Conservation (phyloP, 2,888 invertebrate species). For the Meandrusa payeni region DNA sequence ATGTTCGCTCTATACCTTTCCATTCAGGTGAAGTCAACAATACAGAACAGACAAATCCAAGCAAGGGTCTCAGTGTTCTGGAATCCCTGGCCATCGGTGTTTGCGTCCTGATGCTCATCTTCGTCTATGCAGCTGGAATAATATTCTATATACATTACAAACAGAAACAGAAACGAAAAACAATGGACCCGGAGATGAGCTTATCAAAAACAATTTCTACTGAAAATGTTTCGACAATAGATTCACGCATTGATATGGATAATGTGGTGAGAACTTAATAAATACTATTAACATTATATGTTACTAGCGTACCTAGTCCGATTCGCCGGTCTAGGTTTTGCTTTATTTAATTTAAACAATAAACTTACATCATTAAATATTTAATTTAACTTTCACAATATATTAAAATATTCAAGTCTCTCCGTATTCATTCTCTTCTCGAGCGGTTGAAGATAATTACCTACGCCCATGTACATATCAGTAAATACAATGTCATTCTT, state of each 20-base stretch:
- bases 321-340: too few relatives aligned
- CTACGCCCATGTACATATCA: too few relatives aligned
- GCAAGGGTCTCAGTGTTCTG: conserved; percentile 84
- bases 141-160: conserved; percentile 89
- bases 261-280: conserved; percentile 70
- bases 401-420: too few relatives aligned
- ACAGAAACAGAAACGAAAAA: conserved; percentile 82
- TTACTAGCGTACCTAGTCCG: too few relatives aligned
- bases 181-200: conserved; percentile 64
- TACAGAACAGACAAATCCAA: conserved; percentile 71
- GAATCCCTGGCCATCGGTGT: conserved; percentile 91
- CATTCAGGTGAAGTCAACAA: conserved; percentile 81
- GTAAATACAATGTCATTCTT: too few relatives aligned
- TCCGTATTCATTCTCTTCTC: too few relatives aligned
- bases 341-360: too few relatives aligned
- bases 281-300: too few relatives aligned
- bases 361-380: too few relatives aligned
- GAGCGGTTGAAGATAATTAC: too few relatives aligned
- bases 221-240: conserved; percentile 59
- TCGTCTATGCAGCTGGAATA: conserved; percentile 92
- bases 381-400: too few relatives aligned
- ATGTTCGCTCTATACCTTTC: conserved; percentile 90
- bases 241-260: conserved; percentile 65
- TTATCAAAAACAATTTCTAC: conserved; percentile 53
- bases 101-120: conserved; percentile 87